These are phyloP conservation scores for Pseudorectes ferrugineus DNA, from an alignment of 2,113 vertebrate species.

Conservation along the genomic window DNA sequence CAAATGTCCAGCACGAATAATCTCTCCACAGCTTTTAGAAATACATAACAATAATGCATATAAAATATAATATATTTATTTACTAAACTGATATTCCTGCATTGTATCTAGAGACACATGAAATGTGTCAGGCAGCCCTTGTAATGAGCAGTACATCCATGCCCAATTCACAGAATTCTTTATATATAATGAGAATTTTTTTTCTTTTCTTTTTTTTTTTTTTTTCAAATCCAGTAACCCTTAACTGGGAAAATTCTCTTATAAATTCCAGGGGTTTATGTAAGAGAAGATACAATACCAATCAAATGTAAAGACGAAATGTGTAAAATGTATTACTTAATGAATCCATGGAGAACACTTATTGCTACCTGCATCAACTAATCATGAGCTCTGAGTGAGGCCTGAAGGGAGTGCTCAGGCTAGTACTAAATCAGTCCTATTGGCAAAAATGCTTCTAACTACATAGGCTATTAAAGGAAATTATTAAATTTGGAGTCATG, in stretches of 20 bases:
- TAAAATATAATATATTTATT: background rate
- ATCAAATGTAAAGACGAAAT: background rate
- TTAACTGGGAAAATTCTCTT: background rate
- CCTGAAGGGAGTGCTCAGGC: background rate
- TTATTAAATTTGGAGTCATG: background rate
- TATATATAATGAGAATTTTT: background rate
- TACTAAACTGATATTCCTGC: background rate
- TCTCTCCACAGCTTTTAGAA: background rate
- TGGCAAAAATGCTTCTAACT: background rate
- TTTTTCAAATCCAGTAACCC: background rate
- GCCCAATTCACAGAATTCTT: background rate
- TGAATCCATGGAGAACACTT: background rate
- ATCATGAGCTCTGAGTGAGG: background rate
- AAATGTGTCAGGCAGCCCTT: background rate
- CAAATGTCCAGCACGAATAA: rapidly evolving
- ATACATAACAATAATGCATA: background rate
- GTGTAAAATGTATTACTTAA: background rate
- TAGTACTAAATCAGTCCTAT: background rate
- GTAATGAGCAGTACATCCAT: background rate
- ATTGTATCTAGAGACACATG: background rate
- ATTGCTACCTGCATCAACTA: background rate
- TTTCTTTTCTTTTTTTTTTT: background rate
- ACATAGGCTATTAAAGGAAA: background rate
- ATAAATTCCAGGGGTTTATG: background rate
- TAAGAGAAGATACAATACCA: background rate